A percentile compares a stretch with the other conserved stretches of the same genome.
These are phyloP conservation scores for Oryzias sinensis DNA, from an alignment of 2,797 vertebrate genomes.

Conservation along the genomic window DNA sequence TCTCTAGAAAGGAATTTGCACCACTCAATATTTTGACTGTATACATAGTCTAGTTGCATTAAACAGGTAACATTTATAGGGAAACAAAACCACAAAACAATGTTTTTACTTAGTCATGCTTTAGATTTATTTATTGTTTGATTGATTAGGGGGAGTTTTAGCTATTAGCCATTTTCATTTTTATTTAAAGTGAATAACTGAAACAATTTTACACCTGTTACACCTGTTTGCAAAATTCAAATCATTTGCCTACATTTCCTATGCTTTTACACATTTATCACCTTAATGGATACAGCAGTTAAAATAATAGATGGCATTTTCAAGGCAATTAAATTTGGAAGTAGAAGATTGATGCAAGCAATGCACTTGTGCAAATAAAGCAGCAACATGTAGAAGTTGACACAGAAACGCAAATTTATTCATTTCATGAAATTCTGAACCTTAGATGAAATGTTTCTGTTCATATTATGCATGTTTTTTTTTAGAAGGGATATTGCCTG, in stretches of 20 bases:
- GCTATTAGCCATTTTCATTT: too few species aligned
- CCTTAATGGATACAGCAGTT: too few species aligned
- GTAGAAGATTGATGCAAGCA: not conserved
- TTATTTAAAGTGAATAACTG: too few species aligned
- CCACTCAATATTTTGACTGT: slow-evolving; percentile 24
- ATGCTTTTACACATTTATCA: not conserved
- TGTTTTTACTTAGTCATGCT: not conserved
- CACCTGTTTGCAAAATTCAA: not conserved
- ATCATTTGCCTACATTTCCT: not conserved
- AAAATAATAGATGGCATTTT: not conserved
- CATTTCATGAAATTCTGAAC: slow-evolving; percentile 26
- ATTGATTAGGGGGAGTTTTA: too few species aligned
- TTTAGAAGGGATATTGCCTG: not conserved
- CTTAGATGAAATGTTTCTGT: slow-evolving; percentile 10
- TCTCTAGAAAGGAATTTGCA: slow-evolving; percentile 8
- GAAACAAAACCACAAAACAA: not conserved
- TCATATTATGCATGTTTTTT: slow-evolving; percentile 6
- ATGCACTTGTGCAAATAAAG: not conserved
- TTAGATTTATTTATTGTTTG: not conserved
- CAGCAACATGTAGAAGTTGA: slow-evolving; percentile 1
- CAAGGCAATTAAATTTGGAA: not conserved
- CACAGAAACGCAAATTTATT: not conserved
- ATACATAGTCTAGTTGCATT: slow-evolving; percentile 8
- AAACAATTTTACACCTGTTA: too few species aligned
- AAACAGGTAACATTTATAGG: slow-evolving; percentile 20